phyloP scores from a whole-genome alignment of 2,113 vertebrate species.

The Aldabrachelys gigantea region DNA sequence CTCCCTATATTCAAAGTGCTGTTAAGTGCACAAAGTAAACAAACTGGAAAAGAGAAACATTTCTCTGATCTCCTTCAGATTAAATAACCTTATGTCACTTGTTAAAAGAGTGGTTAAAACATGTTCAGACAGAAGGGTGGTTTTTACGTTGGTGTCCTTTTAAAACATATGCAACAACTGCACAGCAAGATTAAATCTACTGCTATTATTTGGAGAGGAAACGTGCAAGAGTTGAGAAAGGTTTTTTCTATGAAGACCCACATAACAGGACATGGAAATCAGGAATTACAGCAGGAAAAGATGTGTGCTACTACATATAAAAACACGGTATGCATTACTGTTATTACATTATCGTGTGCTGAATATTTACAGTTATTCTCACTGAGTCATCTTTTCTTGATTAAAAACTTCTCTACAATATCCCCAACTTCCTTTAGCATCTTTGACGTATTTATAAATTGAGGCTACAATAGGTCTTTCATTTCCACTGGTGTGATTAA shows the following conservation, averaged over 20 bases:
- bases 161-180: background rate
- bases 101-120: background rate
- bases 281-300: background rate
- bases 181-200: background rate
- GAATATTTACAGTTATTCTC: background rate
- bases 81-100: background rate
- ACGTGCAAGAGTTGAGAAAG: background rate
- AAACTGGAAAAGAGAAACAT: background rate
- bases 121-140: background rate
- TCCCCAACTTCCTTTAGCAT: background rate
- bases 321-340: background rate
- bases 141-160: background rate
- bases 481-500: background rate
- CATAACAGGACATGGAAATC: background rate
- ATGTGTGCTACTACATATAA: background rate
- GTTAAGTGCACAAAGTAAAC: background rate
- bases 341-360: background rate
- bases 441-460: background rate
- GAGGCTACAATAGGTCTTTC: background rate
- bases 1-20: background rate
- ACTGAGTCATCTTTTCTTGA: conserved; percentile 13
- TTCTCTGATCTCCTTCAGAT: background rate
- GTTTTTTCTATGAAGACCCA: background rate
- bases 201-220: conserved; percentile 34
- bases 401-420: background rate